Percentiles rank a stretch among this genome's conserved stretches.
phyloP scores from a whole-genome alignment of 2,797 vertebrate species.

The Saxicola maurus region DNA sequence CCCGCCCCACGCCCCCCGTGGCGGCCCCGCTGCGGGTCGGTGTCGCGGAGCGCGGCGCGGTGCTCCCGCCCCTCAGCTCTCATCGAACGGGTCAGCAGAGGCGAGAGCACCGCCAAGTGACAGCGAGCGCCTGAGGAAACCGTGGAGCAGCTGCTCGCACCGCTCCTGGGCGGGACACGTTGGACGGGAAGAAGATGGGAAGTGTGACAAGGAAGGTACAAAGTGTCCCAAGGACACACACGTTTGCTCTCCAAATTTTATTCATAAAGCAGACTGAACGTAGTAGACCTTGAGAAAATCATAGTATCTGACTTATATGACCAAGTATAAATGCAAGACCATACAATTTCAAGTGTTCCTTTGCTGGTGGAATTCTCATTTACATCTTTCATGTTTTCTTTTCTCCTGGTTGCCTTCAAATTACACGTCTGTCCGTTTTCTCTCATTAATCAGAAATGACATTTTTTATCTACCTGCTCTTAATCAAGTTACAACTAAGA shows the following conservation, averaged over 20 bases:
- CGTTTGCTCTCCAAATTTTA: rapidly evolving
- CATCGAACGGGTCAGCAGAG: rapidly evolving
- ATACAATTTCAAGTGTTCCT: background rate
- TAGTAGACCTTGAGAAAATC: background rate
- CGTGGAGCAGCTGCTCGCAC: rapidly evolving
- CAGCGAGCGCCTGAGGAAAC: background rate
- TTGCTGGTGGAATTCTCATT: background rate
- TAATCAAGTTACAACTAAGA: background rate
- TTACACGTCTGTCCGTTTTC: background rate
- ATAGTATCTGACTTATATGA: background rate
- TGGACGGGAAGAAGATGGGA: too few species aligned
- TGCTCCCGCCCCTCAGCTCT: too few species aligned
- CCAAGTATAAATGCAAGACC: background rate
- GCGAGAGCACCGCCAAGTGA: rapidly evolving
- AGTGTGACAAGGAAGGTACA: too few species aligned
- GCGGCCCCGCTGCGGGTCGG: rapidly evolving
- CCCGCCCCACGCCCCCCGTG: background rate
- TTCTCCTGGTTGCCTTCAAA: background rate
- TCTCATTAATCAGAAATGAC: background rate
- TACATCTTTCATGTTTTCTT: background rate
- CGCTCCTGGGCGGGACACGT: background rate
- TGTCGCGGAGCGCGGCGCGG: rapidly evolving
- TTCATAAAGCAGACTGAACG: background rate
- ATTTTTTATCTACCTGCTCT: background rate
- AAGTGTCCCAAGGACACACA: background rate